A percentile compares a stretch with the other conserved stretches of the same genome.
Evolutionary conservation across 2,888 invertebrate species (phyloP).

Genomic region (Sceliomorpha sp.): DNA sequence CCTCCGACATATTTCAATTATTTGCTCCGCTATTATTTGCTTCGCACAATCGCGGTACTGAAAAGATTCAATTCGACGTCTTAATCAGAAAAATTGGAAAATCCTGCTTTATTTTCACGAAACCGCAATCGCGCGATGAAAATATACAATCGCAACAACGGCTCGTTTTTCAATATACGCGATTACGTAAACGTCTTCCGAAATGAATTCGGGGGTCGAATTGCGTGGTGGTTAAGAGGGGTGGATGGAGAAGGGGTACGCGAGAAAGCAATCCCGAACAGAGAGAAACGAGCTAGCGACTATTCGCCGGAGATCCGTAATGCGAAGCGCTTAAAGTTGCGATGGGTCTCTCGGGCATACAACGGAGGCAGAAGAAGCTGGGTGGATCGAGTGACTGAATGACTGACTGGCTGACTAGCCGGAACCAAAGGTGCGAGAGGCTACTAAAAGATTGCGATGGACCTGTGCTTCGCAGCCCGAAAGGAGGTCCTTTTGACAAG

Average conservation of each 20-base stretch:
- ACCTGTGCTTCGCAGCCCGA: slow-evolving; percentile 20
- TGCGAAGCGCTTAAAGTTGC: slow-evolving; percentile 73
- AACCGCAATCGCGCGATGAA: too few species aligned
- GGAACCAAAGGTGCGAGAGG: slow-evolving; percentile 65
- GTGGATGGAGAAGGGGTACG: slow-evolving; percentile 27
- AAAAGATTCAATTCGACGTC: too few species aligned
- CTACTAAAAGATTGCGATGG: slow-evolving; percentile 66
- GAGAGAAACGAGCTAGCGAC: slow-evolving; percentile 62
- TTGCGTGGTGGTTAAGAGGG: slow-evolving; percentile 16
- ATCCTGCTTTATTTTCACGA: too few species aligned
- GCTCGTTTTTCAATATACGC: slow-evolving; percentile 39
- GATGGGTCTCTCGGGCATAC: slow-evolving; percentile 69
- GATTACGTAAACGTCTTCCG: slow-evolving; percentile 50
- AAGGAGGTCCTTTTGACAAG: slow-evolving; percentile 13
- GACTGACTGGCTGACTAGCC: slow-evolving; percentile 67
- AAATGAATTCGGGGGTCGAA: slow-evolving; percentile 48
- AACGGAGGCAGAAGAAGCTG: slow-evolving; percentile 47
- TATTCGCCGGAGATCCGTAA: slow-evolving; percentile 67
- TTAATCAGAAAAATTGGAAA: too few species aligned
- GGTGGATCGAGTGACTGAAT: slow-evolving; percentile 65
- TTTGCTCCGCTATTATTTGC: too few species aligned
- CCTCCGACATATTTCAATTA: too few species aligned
- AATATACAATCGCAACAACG: too few species aligned
- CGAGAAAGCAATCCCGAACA: slow-evolving; percentile 53
- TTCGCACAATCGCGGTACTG: too few species aligned